Evolutionary conservation across 2,888 invertebrate species (phyloP).

Genomic region (Cremastinae sp.): DNA sequence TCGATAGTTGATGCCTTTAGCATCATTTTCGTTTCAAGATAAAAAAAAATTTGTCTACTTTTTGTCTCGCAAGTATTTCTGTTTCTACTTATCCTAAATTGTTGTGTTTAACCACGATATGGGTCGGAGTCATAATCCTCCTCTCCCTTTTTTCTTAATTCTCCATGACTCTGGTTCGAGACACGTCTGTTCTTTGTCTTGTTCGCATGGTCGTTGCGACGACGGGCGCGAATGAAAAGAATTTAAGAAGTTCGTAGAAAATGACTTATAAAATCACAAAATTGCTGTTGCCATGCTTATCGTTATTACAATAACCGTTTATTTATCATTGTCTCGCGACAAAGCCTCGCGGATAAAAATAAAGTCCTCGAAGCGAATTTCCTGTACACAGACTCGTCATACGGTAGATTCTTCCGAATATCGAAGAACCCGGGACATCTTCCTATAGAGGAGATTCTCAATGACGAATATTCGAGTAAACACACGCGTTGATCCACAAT

Average conservation of each 20-base stretch:
- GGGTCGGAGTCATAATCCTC: not conserved
- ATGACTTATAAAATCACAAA: slow-evolving; percentile 70
- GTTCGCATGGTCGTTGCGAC: slow-evolving; percentile 5
- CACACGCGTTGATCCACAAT: too few species aligned
- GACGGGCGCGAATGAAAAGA: slow-evolving; percentile 6
- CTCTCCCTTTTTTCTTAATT: slow-evolving; percentile 40
- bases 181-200: slow-evolving; percentile 7
- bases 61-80: not conserved
- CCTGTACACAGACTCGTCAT: slow-evolving; percentile 14
- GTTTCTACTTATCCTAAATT: slow-evolving; percentile 32
- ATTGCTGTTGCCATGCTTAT: slow-evolving; percentile 13
- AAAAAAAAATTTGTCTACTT: slow-evolving; percentile 7
- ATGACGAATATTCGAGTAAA: not conserved
- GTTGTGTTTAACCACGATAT: not conserved
- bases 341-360: slow-evolving; percentile 4
- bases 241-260: slow-evolving; percentile 68
- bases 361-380: slow-evolving; percentile 8
- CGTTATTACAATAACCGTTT: too few species aligned
- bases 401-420: not conserved
- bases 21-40: too few species aligned
- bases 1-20: too few species aligned
- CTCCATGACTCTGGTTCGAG: not conserved
- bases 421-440: slow-evolving; percentile 4
- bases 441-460: not conserved
- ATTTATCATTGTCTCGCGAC: not conserved